Evolutionary conservation across 92 coral and sea anemone species (phyloP).

Genomic region (Isaurus tuberculatus): DNA sequence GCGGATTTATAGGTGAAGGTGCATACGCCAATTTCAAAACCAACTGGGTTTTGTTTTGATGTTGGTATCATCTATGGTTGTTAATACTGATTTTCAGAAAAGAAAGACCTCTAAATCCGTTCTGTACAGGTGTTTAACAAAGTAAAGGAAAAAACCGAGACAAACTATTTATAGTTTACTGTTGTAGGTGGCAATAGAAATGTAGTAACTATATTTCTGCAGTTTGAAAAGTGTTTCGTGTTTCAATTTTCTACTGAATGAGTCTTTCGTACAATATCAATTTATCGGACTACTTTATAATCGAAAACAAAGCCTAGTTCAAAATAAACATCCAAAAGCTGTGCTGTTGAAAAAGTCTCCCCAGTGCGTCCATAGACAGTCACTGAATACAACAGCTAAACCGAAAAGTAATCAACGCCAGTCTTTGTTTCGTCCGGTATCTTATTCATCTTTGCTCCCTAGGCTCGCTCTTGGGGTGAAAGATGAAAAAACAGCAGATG

Average conservation of each 20-base stretch:
- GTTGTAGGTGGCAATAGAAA: background rate
- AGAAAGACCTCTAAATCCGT: background rate
- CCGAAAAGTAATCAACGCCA: no score
- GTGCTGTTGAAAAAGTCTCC: background rate
- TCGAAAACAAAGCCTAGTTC: no score
- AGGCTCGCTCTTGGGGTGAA: no score
- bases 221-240: background rate
- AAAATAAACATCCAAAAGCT: no score
- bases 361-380: background rate
- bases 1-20: background rate
- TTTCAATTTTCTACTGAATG: background rate
- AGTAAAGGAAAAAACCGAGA: background rate
- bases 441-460: no score
- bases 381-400: no score
- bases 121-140: background rate
- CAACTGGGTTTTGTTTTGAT: background rate
- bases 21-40: background rate
- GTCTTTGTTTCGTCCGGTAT: no score
- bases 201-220: background rate
- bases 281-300: no score
- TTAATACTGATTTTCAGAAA: background rate
- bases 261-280: background rate
- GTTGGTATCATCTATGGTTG: background rate
- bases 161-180: background rate
- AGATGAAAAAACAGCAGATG: no score